Conservation (phyloP, 2,888 invertebrate species). For the Tachina fera region DNA sequence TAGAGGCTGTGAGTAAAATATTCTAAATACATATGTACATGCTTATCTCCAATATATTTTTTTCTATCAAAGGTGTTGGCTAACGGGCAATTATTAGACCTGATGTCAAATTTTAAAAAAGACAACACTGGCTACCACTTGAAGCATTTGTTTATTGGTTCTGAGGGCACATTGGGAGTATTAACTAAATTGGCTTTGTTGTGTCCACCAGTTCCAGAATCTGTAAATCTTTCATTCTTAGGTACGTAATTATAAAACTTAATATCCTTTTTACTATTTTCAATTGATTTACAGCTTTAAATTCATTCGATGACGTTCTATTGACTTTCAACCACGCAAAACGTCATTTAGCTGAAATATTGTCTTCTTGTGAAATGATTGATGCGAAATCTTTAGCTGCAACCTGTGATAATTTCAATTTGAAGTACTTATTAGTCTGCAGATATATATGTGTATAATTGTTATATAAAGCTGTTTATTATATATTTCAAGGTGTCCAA, state of each 20-base stretch:
- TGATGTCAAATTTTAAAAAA: constrained; percentile 93
- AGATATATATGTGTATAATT: background rate
- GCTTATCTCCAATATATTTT: background rate
- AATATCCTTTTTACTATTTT: background rate
- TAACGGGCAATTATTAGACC: constrained; percentile 92
- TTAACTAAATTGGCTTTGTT: constrained; percentile 96
- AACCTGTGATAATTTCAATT: constrained; percentile 85
- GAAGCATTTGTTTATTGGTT: constrained; percentile 98
- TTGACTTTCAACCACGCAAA: constrained; percentile 90
- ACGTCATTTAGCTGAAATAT: constrained; percentile 88
- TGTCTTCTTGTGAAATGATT: constrained; percentile 98
- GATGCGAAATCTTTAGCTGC: constrained; percentile 90
- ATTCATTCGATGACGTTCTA: constrained; percentile 90
- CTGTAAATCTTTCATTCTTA: constrained; percentile 93
- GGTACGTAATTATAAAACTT: constrained; percentile 84
- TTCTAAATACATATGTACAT: background rate
- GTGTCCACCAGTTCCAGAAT: constrained; percentile 92
- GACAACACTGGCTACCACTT: constrained; percentile 99
- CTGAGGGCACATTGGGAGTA: constrained; percentile 97
- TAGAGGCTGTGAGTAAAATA: constrained; percentile 90
- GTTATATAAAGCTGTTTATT: background rate
- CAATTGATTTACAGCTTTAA: constrained; percentile 84
- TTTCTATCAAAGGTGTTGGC: constrained; percentile 84
- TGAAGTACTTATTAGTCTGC: constrained; percentile 81
- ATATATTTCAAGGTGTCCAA: constrained; percentile 83